Evolutionary conservation across 2,797 vertebrate genomes (phyloP).

Genomic region (Mallotus villosus): DNA sequence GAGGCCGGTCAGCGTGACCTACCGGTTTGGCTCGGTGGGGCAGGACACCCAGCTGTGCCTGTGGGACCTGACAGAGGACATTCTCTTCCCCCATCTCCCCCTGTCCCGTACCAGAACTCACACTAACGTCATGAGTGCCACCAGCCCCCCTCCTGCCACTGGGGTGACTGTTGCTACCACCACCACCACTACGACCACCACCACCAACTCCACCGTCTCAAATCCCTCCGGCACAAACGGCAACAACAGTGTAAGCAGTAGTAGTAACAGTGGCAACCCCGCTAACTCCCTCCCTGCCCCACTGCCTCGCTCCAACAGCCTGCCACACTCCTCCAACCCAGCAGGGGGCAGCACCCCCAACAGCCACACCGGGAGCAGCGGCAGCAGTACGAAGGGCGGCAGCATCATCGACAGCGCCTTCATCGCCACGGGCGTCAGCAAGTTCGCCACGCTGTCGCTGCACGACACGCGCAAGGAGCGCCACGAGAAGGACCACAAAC

Average conservation of each 20-base stretch:
- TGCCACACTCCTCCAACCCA: conserved; percentile 90
- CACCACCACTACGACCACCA: conserved; percentile 14
- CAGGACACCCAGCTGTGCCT: conserved; percentile 97
- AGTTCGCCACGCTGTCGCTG: conserved; percentile 93
- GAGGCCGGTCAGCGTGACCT: conserved; percentile 90
- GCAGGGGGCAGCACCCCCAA: conserved; percentile 82
- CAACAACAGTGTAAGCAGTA: conserved; percentile 75
- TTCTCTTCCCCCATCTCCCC: conserved; percentile 96
- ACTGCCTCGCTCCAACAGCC: conserved; percentile 95
- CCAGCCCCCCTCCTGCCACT: conserved; percentile 78
- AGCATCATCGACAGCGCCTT: conserved; percentile 83
- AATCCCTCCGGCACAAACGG: conserved; percentile 71
- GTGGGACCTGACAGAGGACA: conserved; percentile 99
- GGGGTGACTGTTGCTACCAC: conserved; percentile 45
- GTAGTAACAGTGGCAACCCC: conserved; percentile 69
- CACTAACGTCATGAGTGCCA: conserved; percentile 96
- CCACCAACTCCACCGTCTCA: conserved; percentile 15
- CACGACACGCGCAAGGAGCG: conserved; percentile 94
- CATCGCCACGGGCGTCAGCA: conserved; percentile 91
- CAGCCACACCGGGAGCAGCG: conserved; percentile 87
- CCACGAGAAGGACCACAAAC: conserved; percentile 96
- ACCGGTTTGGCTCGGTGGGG: conserved; percentile 92
- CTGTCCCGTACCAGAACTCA: conserved; percentile 96
- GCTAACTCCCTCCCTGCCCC: conserved; percentile 83
- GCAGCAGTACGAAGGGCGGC: conserved; percentile 82